phyloP scores from a whole-genome alignment of 2,113 vertebrate genomes.

The Scalopus aquaticus region DNA sequence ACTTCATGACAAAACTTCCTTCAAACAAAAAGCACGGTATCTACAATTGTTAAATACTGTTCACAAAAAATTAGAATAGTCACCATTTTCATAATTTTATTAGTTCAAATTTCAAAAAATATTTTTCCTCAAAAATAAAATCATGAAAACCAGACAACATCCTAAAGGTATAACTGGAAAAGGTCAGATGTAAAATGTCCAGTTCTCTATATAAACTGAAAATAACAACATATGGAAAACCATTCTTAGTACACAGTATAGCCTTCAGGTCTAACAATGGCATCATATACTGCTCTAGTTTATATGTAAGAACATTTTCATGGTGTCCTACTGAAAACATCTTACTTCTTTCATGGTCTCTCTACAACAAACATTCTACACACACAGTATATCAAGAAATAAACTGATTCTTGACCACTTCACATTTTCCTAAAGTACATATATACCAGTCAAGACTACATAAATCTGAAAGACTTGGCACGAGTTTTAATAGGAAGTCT shows the following conservation, averaged over 20 bases:
- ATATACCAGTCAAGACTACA: not conserved
- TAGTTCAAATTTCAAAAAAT: not conserved
- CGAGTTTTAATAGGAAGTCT: not conserved
- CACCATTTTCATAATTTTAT: conserved; percentile 11
- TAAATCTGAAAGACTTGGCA: conserved; percentile 27
- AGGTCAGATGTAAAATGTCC: not conserved
- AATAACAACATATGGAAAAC: not conserved
- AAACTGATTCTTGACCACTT: not conserved
- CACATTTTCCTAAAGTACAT: not conserved
- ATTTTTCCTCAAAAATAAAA: conserved; percentile 11
- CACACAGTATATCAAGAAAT: not conserved
- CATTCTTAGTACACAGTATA: not conserved
- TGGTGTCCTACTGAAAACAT: not conserved
- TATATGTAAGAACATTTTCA: not conserved
- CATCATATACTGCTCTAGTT: not conserved
- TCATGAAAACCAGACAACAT: not conserved
- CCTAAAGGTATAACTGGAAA: not conserved
- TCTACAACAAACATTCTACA: not conserved
- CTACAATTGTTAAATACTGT: conserved; percentile 13
- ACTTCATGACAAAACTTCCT: conserved; percentile 20
- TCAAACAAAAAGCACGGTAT: conserved; percentile 28
- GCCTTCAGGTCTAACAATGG: not conserved
- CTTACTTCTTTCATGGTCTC: not conserved
- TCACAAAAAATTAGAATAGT: not conserved
- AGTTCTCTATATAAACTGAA: not conserved